Evolutionary conservation across 2,113 vertebrate species (phyloP).

Genomic region (Nothoprocta perdicaria): DNA sequence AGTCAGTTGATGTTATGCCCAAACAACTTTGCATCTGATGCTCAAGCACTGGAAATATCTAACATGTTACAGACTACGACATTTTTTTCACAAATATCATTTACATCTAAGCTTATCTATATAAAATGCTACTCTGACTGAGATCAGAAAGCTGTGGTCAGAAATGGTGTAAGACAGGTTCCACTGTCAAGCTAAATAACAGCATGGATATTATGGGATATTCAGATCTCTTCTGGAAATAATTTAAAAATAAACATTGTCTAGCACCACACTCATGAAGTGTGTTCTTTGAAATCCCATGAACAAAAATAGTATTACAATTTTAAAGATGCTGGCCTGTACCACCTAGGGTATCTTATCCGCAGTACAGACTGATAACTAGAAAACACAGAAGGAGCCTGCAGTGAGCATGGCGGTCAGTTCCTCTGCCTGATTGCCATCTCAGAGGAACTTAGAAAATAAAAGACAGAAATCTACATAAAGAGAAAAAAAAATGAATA

Average conservation of each 20-base stretch:
- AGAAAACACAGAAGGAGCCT: no score
- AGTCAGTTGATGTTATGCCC: neutral
- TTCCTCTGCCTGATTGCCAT: no score
- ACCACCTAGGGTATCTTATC: no score
- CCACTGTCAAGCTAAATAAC: neutral
- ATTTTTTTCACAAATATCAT: neutral
- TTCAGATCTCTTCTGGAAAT: neutral
- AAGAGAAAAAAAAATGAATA: no score
- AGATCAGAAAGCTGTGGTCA: neutral
- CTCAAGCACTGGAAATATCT: neutral
- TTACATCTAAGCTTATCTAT: neutral
- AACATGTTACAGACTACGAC: neutral
- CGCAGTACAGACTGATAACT: no score
- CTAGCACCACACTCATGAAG: neutral
- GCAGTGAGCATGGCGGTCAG: no score
- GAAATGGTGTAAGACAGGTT: neutral
- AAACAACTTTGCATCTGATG: neutral
- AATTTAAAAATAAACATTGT: neutral
- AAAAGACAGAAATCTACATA: no score
- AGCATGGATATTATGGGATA: neutral
- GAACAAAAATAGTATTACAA: neutral
- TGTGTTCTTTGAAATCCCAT: neutral
- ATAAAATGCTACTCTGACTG: neutral
- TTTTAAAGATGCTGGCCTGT: neutral
- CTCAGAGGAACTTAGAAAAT: no score